phyloP scores from a whole-genome alignment of 2,797 vertebrate species.

The Anguilla marmorata region DNA sequence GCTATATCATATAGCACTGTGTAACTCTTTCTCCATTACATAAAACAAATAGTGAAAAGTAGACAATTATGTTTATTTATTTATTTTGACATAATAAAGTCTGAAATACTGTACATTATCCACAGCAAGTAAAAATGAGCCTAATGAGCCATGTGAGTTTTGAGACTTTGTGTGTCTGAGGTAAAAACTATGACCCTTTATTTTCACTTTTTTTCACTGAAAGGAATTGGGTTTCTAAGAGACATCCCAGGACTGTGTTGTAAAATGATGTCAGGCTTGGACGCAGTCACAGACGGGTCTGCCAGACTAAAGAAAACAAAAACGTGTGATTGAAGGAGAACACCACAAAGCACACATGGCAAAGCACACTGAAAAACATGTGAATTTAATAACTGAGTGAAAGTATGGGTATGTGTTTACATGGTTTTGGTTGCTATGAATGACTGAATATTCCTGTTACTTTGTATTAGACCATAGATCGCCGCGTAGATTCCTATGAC shows the following conservation, averaged over 20 bases:
- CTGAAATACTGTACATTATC: background rate
- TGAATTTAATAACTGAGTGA: slow-evolving; percentile 43
- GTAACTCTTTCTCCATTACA: background rate
- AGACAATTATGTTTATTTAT: background rate
- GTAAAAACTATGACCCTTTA: slow-evolving; percentile 31
- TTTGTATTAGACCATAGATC: background rate
- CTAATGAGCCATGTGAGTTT: slow-evolving; percentile 2
- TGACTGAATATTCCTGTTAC: background rate
- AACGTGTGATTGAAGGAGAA: slow-evolving; percentile 47
- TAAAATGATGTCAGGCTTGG: slow-evolving; percentile 53
- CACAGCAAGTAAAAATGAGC: background rate
- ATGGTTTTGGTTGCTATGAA: slow-evolving; percentile 29
- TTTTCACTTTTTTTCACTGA: background rate
- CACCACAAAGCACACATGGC: slow-evolving; percentile 46
- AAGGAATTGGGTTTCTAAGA: slow-evolving; percentile 41
- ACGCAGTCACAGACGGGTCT: slow-evolving; percentile 49
- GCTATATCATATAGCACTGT: background rate
- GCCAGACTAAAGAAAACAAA: slow-evolving; percentile 54
- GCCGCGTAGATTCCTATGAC: background rate
- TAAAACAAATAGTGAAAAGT: background rate
- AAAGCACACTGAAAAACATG: slow-evolving; percentile 46
- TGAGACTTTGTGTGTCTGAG: background rate
- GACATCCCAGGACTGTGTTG: slow-evolving; percentile 40
- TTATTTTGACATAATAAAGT: background rate
- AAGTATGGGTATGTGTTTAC: slow-evolving; percentile 29